Base-by-base conservation (phyloP, 2,797 vertebrate genomes). In the Caiman crocodilus region DNA sequence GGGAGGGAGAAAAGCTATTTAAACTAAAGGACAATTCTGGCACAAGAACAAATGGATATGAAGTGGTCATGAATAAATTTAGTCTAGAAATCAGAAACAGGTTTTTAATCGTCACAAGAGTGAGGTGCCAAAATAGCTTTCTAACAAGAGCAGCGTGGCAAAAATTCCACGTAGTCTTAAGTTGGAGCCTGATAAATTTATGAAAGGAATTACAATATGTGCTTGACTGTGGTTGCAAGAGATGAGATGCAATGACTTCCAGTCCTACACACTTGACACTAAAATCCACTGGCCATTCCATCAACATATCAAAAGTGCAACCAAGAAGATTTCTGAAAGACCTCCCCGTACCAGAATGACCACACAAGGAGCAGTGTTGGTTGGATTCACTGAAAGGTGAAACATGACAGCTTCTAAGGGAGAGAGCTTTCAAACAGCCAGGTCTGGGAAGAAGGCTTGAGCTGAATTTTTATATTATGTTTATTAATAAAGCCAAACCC, bases 31-130 rank as follows among this genome's bases (percentile, higher is more conserved):
- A 95, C 94, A 90, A 94, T 89, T 82, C 87, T 92, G n/a, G 84
- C 94, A 90, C 63, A 93, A 91, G 96, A 96, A 96, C 94, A 96
- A 95, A 96, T 96, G 95, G 91, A 92, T 95, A 95, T 85, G 88
- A 95, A 96, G 87, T 92, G 90, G 81, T 84, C 88, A 92, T 93
- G 91, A 94, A 96, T 95, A 97, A 96, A 97, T 97, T 97, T 93
- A 95, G 93, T 76, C 71, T 94, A 75, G 58, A 96, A 97, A 95
- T 95, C 93, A 96, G 94, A 95, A 93, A 92, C 95, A 95, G 93
- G 90, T 92, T 95, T 96, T 94, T 94, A 93, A 95, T 95, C 88
- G 94, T 64, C 71, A 93, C 74, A 90, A 90, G 79, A 95, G 90
- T 92, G 87, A 94, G 93, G 92, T 87, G 94, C 93, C 93, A 86